Percentiles rank a stretch among this genome's conserved stretches.
Evolutionary conservation across 2,797 vertebrate species (phyloP).

Genomic region (Mallotus villosus): DNA sequence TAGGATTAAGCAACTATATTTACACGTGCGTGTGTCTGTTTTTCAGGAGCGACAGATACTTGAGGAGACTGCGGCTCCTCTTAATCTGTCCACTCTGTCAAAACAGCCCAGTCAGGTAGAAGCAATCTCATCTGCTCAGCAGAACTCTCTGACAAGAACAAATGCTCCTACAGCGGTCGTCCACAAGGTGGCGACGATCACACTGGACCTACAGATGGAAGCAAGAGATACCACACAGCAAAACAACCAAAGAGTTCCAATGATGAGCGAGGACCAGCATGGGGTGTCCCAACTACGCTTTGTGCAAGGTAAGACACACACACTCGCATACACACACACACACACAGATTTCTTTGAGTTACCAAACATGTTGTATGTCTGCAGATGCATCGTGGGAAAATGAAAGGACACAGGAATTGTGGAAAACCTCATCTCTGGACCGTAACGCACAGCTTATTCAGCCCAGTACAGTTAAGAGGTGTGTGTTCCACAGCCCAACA

Average conservation of each 20-base stretch:
- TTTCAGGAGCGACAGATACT: slow-evolving; percentile 89
- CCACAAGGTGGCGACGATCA: slow-evolving; percentile 25
- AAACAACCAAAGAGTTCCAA: slow-evolving; percentile 57
- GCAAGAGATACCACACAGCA: slow-evolving; percentile 50
- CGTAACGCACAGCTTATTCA: slow-evolving; percentile 64
- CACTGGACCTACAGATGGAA: slow-evolving; percentile 21
- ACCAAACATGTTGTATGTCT: slow-evolving; percentile 2
- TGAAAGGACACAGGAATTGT: slow-evolving; percentile 72
- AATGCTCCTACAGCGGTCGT: not conserved
- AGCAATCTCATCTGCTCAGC: slow-evolving; percentile 43
- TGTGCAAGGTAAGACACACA: slow-evolving; percentile 76
- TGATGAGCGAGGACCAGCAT: slow-evolving; percentile 62
- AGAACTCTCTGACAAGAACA: slow-evolving; percentile 33
- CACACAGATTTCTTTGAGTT: not conserved
- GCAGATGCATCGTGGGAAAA: slow-evolving; percentile 74
- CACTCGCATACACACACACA: not conserved
- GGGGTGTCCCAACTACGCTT: slow-evolving; percentile 76
- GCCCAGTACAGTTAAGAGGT: slow-evolving; percentile 78
- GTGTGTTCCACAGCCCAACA: slow-evolving; percentile 29
- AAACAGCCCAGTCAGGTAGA: slow-evolving; percentile 47
- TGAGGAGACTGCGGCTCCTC: slow-evolving; percentile 89
- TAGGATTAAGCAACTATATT: not conserved
- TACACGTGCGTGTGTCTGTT: slow-evolving; percentile 1
- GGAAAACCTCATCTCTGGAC: slow-evolving; percentile 78
- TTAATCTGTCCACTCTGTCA: slow-evolving; percentile 67